phyloP scores from a whole-genome alignment of 2,113 vertebrate species.

The Phaethornis superciliosus region DNA sequence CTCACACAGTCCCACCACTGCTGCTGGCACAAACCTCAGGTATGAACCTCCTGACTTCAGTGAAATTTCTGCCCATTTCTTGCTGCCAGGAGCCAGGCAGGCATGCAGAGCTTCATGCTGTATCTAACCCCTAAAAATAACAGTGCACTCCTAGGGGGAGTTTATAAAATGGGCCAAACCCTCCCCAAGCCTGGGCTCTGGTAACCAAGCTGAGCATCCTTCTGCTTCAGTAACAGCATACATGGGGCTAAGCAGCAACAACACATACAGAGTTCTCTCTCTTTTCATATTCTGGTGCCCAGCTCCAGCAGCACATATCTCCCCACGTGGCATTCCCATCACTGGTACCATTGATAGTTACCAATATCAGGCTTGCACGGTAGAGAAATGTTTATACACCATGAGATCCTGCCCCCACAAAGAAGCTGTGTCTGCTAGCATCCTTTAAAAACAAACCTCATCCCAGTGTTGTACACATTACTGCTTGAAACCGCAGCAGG shows the following conservation, averaged over 20 bases:
- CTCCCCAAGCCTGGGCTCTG: background rate
- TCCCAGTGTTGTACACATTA: accelerated
- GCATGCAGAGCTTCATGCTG: background rate
- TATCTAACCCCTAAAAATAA: background rate
- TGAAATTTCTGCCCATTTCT: background rate
- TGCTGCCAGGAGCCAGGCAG: background rate
- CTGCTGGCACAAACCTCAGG: background rate
- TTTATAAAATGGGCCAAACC: background rate
- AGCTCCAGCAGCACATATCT: background rate
- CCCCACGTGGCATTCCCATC: background rate
- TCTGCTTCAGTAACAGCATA: accelerated
- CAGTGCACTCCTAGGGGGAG: background rate
- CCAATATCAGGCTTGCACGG: background rate
- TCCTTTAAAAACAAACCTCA: too few species aligned
- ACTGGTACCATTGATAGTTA: accelerated
- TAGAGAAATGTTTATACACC: accelerated
- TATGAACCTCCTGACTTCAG: background rate
- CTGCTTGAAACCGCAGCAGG: background rate
- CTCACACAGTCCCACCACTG: background rate
- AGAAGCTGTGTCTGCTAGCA: accelerated
- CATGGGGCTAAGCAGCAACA: background rate
- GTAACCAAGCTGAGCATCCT: background rate
- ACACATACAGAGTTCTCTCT: background rate
- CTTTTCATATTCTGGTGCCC: accelerated
- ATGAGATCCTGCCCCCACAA: accelerated